Evolutionary conservation across 2,888 invertebrate species (phyloP).

Genomic region (Mesochorus sp.): DNA sequence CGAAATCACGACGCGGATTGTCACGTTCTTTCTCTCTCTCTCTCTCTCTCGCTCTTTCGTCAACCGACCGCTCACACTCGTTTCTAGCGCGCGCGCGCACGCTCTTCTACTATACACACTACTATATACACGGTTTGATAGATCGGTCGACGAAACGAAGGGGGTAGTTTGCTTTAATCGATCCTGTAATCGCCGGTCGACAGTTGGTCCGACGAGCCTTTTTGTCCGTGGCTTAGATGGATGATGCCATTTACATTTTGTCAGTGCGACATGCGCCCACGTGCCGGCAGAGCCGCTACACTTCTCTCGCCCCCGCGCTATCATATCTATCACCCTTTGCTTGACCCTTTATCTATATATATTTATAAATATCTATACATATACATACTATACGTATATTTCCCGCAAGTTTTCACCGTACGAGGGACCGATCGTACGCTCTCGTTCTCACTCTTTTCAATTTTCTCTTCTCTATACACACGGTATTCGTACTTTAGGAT

Average conservation of each 20-base stretch:
- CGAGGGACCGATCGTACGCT: no score
- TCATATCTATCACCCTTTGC: constrained; percentile 80
- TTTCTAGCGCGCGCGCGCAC: constrained; percentile 63
- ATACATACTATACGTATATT: no score
- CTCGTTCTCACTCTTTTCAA: background rate
- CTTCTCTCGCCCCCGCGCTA: constrained; percentile 70
- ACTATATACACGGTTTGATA: constrained; percentile 77
- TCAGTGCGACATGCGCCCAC: constrained; percentile 81
- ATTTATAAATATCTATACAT: no score
- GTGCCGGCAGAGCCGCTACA: constrained; percentile 47
- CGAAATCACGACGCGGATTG: constrained; percentile 50
- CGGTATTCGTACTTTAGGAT: background rate
- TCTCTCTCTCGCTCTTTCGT: constrained; percentile 16
- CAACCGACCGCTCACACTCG: constrained; percentile 24
- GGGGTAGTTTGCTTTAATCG: constrained; percentile 82
- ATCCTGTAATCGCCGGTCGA: constrained; percentile 81
- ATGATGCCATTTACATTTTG: constrained; percentile 82
- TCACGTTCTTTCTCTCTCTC: constrained; percentile 18
- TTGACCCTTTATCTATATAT: constrained; percentile 53
- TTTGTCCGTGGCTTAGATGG: constrained; percentile 81
- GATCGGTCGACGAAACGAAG: constrained; percentile 81
- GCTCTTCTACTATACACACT: no score
- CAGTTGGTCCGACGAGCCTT: constrained; percentile 81
- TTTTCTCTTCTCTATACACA: constrained; percentile 3
- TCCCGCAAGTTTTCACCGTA: background rate